Conservation (phyloP, 2,113 vertebrate species). For the Peromyscus californicus region DNA sequence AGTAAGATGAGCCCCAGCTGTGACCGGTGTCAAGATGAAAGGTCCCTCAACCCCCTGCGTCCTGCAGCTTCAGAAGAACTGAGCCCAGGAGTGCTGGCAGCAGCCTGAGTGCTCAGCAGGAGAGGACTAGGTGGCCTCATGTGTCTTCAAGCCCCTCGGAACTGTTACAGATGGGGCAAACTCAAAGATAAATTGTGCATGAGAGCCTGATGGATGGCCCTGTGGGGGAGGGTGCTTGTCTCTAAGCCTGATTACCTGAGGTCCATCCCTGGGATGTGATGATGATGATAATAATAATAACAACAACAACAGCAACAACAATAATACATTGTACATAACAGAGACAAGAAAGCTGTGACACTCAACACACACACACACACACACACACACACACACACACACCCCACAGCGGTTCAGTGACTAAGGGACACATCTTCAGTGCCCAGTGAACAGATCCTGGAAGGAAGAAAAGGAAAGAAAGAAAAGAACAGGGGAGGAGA, state of each 20-base stretch:
- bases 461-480: not conserved
- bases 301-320: not conserved
- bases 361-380: no score
- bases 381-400: no score
- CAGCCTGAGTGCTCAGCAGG: not conserved
- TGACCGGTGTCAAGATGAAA: not conserved
- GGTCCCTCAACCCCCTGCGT: not conserved
- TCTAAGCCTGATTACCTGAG: not conserved
- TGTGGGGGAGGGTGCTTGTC: not conserved
- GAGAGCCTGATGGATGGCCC: not conserved
- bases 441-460: not conserved
- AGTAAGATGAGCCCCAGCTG: not conserved
- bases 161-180: not conserved
- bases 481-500: not conserved
- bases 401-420: not conserved
- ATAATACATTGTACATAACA: not conserved
- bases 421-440: no score
- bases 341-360: not conserved
- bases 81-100: not conserved
- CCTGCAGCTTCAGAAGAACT: not conserved
- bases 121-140: rapidly evolving
- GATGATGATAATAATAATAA: not conserved
- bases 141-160: not conserved
- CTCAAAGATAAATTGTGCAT: not conserved
- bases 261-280: not conserved